Conservation (phyloP, 2,113 vertebrate genomes). For the Phrynosoma platyrhinos region DNA sequence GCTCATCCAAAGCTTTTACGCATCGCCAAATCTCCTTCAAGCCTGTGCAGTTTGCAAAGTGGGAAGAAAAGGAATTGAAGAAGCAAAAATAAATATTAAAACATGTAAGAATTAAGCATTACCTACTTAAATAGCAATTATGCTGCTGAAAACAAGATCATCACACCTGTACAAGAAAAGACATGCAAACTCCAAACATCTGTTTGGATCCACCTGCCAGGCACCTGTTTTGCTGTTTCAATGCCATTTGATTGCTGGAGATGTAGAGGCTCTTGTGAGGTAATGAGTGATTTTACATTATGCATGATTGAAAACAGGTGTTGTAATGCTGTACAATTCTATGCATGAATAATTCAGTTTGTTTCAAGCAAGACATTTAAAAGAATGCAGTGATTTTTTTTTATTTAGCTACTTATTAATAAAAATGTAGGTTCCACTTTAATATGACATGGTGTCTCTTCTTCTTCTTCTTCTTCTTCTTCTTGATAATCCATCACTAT, state of each 20-base stretch:
- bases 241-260: slow-evolving; percentile 99
- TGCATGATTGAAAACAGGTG: slow-evolving; percentile 99
- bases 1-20: slow-evolving; percentile 47
- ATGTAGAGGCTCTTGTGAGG: slow-evolving; percentile 96
- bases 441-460: slow-evolving; percentile 50
- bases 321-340: slow-evolving; percentile 92
- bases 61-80: slow-evolving; percentile 74
- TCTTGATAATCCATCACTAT: slow-evolving; percentile 72
- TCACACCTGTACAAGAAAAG: slow-evolving; percentile 97
- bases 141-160: slow-evolving; percentile 88
- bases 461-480: slow-evolving; percentile 43
- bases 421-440: slow-evolving; percentile 77
- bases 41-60: slow-evolving; percentile 50
- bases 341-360: slow-evolving; percentile 98
- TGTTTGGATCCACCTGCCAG: slow-evolving; percentile 98
- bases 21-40: slow-evolving; percentile 53
- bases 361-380: slow-evolving; percentile 87
- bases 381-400: slow-evolving; percentile 76
- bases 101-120: slow-evolving; percentile 93
- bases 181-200: slow-evolving; percentile 92
- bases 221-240: slow-evolving; percentile 96
- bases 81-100: slow-evolving; percentile 96
- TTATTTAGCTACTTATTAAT: slow-evolving; percentile 74
- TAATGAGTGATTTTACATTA: slow-evolving; percentile 95
- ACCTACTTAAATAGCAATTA: slow-evolving; percentile 97